phyloP scores from a whole-genome alignment of 2,888 invertebrate species.

The Cephalotes varians region DNA sequence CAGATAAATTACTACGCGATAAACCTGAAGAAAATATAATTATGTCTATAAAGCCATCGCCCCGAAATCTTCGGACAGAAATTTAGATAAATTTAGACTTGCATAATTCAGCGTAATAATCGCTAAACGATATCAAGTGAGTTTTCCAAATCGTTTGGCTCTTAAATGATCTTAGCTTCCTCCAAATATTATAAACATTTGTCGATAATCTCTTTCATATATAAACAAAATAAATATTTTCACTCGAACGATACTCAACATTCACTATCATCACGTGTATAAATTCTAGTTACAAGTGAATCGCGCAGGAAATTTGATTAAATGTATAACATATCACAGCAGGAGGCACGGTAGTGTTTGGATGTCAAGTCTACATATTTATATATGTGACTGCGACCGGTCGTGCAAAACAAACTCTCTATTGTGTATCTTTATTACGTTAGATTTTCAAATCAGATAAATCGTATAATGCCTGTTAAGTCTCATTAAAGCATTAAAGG shows the following conservation, averaged over 20 bases:
- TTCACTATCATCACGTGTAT: not conserved
- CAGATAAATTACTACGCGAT: not conserved
- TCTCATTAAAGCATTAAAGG: not conserved
- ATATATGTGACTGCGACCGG: too few species aligned
- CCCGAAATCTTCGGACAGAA: not conserved
- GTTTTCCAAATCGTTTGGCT: not conserved
- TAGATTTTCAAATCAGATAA: not conserved
- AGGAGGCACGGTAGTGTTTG: too few species aligned
- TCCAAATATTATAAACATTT: not conserved
- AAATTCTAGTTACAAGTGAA: not conserved
- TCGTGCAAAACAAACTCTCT: too few species aligned
- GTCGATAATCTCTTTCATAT: not conserved
- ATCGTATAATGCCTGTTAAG: not conserved
- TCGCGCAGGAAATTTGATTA: not conserved
- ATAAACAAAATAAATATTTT: constrained; percentile 12
- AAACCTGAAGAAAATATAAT: not conserved
- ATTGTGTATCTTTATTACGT: not conserved
- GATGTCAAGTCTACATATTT: too few species aligned
- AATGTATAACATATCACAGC: not conserved
- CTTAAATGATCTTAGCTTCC: not conserved
- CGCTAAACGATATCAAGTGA: not conserved
- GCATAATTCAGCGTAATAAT: not conserved
- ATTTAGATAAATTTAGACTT: too few species aligned
- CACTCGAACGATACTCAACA: not conserved
- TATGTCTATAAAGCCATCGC: not conserved